These are phyloP conservation scores for Pollicipes pollicipes DNA, from an alignment of 1,140 invertebrate species.

Conservation along the genomic window DNA sequence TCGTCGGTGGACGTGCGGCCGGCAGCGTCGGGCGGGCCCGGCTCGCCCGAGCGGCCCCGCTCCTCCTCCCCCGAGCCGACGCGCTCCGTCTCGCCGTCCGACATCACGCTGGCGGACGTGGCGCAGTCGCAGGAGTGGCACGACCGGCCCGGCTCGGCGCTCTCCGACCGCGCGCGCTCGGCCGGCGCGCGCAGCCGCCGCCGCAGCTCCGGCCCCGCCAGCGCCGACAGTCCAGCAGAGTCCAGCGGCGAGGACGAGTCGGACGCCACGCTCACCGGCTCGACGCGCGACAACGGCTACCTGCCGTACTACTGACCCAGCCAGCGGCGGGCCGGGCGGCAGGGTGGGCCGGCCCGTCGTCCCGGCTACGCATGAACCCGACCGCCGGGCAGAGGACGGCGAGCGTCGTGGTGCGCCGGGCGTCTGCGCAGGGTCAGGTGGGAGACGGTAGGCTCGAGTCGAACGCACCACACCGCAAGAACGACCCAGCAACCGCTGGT, in stretches of 20 bases:
- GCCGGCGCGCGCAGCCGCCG: too few relatives aligned
- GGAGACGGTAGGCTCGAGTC: too few relatives aligned
- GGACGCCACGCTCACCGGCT: not conserved
- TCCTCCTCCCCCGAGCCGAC: not conserved
- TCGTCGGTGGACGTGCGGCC: not conserved
- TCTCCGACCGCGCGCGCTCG: not conserved
- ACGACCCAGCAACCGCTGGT: too few relatives aligned
- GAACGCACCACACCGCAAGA: too few relatives aligned
- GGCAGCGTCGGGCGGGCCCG: too few relatives aligned
- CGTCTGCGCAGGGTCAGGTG: too few relatives aligned
- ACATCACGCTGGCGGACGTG: not conserved
- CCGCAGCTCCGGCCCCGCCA: not conserved
- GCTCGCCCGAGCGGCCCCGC: too few relatives aligned
- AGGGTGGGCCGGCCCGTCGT: too few relatives aligned
- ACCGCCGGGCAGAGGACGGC: too few relatives aligned
- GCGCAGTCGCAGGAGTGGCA: not conserved
- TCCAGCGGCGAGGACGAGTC: not conserved
- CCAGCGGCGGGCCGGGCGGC: too few relatives aligned
- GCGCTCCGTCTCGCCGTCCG: not conserved
- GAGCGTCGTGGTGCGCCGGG: too few relatives aligned
- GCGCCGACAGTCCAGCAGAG: not conserved
- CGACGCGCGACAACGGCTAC: not conserved
- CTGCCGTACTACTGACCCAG: not conserved
- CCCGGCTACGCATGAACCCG: too few relatives aligned
- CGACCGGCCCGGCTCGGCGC: not conserved